Evolutionary conservation across 2,888 invertebrate genomes (phyloP).

Genomic region (Bhutanitis thaidina): DNA sequence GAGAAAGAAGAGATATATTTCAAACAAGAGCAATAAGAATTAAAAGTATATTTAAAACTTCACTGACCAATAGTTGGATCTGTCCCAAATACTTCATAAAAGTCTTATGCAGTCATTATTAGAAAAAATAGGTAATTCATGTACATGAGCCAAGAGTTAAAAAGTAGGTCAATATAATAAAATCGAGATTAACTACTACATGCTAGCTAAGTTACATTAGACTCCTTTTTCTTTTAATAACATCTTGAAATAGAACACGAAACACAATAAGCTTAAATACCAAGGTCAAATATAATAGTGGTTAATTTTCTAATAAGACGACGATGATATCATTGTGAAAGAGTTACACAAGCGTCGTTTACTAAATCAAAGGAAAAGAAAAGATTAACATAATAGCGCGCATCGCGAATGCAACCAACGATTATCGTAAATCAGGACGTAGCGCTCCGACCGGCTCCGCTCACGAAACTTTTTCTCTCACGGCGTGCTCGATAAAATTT

Average conservation of each 20-base stretch:
- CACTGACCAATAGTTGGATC: too few relatives aligned
- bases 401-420: slow-evolving; percentile 36
- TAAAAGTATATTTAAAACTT: too few relatives aligned
- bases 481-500: slow-evolving; percentile 7
- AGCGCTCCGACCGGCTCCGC: slow-evolving; percentile 30
- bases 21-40: too few relatives aligned
- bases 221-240: neutral
- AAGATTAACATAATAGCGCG: slow-evolving; percentile 40
- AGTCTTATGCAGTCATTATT: slow-evolving; percentile 45
- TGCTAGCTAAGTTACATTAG: neutral
- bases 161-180: slow-evolving; percentile 52
- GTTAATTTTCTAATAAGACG: slow-evolving; percentile 13
- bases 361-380: slow-evolving; percentile 33
- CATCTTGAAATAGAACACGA: slow-evolving; percentile 7
- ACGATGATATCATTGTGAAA: slow-evolving; percentile 16
- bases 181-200: slow-evolving; percentile 38
- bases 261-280: slow-evolving; percentile 2
- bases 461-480: slow-evolving; percentile 28
- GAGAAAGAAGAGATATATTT: too few relatives aligned
- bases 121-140: slow-evolving; percentile 54
- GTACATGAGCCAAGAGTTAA: slow-evolving; percentile 34
- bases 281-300: slow-evolving; percentile 15
- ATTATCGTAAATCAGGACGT: slow-evolving; percentile 42
- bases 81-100: neutral
- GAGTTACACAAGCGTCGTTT: slow-evolving; percentile 23